Base-by-base conservation (phyloP, 2,888 invertebrate species). In the Apamea anceps region DNA sequence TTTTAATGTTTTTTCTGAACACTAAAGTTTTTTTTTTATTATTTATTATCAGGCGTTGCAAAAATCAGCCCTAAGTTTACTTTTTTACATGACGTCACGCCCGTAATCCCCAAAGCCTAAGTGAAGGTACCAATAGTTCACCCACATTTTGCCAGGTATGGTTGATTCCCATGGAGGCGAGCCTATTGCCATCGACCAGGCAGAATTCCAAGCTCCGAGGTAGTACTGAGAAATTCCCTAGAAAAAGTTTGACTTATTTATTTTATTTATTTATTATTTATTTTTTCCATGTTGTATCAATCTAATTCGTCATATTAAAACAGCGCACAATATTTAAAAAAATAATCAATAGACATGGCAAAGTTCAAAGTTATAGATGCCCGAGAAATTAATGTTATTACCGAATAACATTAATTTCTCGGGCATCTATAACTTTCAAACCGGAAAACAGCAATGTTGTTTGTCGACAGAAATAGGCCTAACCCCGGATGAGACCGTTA, bases 401-500 rank as follows among this genome's bases (percentile, higher is more conserved):
- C n/a, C n/a, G n/a, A 48, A 28, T 70, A 32, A 4, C 13, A 70
- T 2, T 62, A 51, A 75, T 62, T 82, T 32, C 2, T 45, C 32
- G 15, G 21, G 18, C 32, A 32, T 6, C 62, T 54, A 8, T 75
- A 45, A 21, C 42, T 54, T 82, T 54, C 2, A 37, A 32, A 83
- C 83, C 77, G 45, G 77, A 76, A 32, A 32, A 83, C 6, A 25
- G 15, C 12, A 45, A 45, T 76, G 15, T 10, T 37, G 45, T n/a
- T 45, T 18, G 18, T 10, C 32, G 25, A 32, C 18, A 63, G 42
- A 45, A 75, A 63, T 77, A 45, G 18, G 2, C 25, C n/a, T 25
- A 13, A 63, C n/a, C 4, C 83, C 79, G 75, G 75, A 79, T 82
- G 62, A 62, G 25, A 51, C 54, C 51, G 51, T 78, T 73, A 12